Evolutionary conservation across 2,888 invertebrate genomes (phyloP).

Genomic region (Trissoscelio sp.): DNA sequence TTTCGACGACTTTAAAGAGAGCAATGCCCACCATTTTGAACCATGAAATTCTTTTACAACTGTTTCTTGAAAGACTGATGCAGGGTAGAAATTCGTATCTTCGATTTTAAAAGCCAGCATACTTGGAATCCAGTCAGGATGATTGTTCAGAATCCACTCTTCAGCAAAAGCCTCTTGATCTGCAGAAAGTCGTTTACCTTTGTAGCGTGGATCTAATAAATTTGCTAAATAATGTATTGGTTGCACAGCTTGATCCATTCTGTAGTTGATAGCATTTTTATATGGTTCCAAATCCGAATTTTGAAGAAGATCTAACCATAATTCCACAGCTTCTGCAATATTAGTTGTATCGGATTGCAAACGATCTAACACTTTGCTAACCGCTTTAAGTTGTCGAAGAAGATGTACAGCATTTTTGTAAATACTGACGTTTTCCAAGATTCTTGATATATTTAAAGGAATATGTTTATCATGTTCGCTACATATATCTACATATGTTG

Average conservation of each 20-base stretch:
- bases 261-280: neutral
- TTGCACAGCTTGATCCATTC: slow-evolving; percentile 28
- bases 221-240: slow-evolving; percentile 32
- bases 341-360: slow-evolving; percentile 31
- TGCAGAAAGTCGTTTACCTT: slow-evolving; percentile 8
- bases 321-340: slow-evolving; percentile 31
- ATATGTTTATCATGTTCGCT: slow-evolving; percentile 2
- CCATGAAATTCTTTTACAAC: slow-evolving; percentile 19
- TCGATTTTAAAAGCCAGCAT: slow-evolving; percentile 26
- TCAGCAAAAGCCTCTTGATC: slow-evolving; percentile 21
- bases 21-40: slow-evolving; percentile 31
- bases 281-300: slow-evolving; percentile 13
- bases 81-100: slow-evolving; percentile 22
- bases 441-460: slow-evolving; percentile 22
- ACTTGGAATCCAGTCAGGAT: slow-evolving; percentile 20
- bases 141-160: slow-evolving; percentile 12
- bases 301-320: slow-evolving; percentile 35
- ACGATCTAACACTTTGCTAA: slow-evolving; percentile 17
- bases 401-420: slow-evolving; percentile 39
- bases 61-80: slow-evolving; percentile 19
- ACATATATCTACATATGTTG: slow-evolving; percentile 16
- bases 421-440: slow-evolving; percentile 29
- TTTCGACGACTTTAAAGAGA: slow-evolving; percentile 21
- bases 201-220: slow-evolving; percentile 19
- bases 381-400: slow-evolving; percentile 1